Conservation (phyloP, 2,113 vertebrate genomes). For the Junco hyemalis region DNA sequence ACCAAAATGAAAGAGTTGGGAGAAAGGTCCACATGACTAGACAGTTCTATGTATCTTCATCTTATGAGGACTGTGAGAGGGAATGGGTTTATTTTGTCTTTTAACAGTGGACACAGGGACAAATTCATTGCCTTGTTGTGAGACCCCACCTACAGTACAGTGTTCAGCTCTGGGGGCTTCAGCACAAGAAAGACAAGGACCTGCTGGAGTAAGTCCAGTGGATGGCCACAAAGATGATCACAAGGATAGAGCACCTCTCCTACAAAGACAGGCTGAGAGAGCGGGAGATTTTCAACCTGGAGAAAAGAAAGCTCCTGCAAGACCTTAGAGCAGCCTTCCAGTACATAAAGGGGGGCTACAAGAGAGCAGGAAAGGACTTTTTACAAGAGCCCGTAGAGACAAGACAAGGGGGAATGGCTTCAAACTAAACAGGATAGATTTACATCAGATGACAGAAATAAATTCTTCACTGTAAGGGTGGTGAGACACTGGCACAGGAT, state of each 20-base stretch:
- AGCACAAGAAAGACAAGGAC: background rate
- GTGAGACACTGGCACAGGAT: background rate
- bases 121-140: background rate
- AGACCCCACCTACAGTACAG: background rate
- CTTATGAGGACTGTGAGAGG: background rate
- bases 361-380: background rate
- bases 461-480: background rate
- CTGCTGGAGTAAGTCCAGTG: background rate
- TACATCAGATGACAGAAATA: background rate
- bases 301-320: background rate
- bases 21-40: background rate
- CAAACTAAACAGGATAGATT: background rate
- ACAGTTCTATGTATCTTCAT: background rate
- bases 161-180: background rate
- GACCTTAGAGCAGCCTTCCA: background rate
- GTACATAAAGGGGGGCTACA: background rate
- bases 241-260: background rate
- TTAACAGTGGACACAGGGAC: background rate
- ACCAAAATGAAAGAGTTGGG: background rate
- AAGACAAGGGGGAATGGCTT: background rate
- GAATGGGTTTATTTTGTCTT: background rate
- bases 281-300: background rate
- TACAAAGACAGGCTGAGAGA: background rate
- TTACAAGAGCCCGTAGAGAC: background rate
- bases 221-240: background rate